A percentile compares a stretch with the other conserved stretches of the same genome.
phyloP scores from a whole-genome alignment of 2,113 vertebrate genomes.

The Montifringilla adamsi region DNA sequence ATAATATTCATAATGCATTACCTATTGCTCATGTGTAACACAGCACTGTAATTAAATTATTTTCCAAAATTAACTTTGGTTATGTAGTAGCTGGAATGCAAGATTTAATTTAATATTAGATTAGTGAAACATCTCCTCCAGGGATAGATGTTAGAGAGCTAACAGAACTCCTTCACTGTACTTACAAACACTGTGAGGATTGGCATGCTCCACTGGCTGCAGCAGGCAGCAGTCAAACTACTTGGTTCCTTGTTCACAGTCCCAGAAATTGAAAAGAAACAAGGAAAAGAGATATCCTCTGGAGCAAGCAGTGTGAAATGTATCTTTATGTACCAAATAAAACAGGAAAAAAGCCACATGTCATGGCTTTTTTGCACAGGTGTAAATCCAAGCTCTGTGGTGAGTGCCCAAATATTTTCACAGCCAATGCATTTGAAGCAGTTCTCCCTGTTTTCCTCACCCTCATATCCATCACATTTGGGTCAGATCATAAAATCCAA shows the following conservation, averaged over 20 bases:
- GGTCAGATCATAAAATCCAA: not conserved
- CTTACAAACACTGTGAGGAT: not conserved
- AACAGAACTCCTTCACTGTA: not conserved
- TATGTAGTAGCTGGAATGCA: conserved; percentile 49
- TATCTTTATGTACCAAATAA: not conserved
- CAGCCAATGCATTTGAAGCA: not conserved
- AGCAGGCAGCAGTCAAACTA: not conserved
- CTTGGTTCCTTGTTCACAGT: not conserved
- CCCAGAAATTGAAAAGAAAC: not conserved
- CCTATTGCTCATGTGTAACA: conserved; percentile 15
- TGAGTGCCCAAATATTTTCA: not conserved
- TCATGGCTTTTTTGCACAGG: not conserved
- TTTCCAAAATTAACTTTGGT: conserved; percentile 65
- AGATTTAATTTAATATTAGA: conserved; percentile 62
- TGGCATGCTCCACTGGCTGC: not conserved
- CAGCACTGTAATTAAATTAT: conserved; percentile 63
- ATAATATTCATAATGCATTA: conserved; percentile 44
- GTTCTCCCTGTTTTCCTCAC: not conserved
- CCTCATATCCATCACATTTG: not conserved
- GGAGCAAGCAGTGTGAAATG: not conserved
- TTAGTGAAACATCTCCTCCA: conserved; percentile 48
- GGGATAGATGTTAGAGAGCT: not conserved
- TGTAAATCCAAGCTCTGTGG: not conserved
- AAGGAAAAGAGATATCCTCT: not conserved
- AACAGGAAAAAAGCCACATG: not conserved